Percentiles rank a stretch among this genome's conserved stretches.
Conservation (phyloP, 2,113 vertebrate genomes). For the Nesogale talazaci region DNA sequence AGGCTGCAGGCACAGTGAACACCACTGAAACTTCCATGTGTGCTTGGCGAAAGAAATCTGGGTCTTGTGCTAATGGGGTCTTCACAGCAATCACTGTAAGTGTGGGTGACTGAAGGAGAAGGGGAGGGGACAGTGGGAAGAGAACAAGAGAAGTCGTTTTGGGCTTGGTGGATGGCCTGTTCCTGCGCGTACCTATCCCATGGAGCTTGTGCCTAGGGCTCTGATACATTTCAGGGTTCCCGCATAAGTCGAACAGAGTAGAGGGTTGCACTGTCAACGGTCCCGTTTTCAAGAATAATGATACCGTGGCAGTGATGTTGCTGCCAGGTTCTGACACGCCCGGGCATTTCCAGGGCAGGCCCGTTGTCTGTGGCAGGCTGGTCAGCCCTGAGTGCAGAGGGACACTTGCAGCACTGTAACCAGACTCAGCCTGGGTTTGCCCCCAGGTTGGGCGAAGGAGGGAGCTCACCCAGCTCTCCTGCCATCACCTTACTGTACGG, state of each 20-base stretch:
- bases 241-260: neutral
- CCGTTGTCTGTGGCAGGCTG: neutral
- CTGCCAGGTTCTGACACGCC: neutral
- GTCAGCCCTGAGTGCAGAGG: neutral
- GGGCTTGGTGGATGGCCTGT: neutral
- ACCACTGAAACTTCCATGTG: neutral
- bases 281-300: neutral
- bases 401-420: neutral
- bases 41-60: neutral
- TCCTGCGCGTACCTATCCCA: neutral
- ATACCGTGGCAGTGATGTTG: neutral
- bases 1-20: neutral
- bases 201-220: neutral
- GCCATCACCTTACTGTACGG: neutral
- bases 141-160: neutral
- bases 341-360: neutral
- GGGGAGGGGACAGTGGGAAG: neutral
- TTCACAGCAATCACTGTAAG: neutral
- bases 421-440: neutral
- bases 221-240: neutral
- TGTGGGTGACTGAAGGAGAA: neutral
- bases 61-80: neutral
- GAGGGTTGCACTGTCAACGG: neutral
- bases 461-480: neutral
- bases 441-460: neutral